Percentiles rank a stretch among this genome's conserved stretches.
Conservation (phyloP, 2,113 vertebrate genomes). For the Ictalurus punctatus region DNA sequence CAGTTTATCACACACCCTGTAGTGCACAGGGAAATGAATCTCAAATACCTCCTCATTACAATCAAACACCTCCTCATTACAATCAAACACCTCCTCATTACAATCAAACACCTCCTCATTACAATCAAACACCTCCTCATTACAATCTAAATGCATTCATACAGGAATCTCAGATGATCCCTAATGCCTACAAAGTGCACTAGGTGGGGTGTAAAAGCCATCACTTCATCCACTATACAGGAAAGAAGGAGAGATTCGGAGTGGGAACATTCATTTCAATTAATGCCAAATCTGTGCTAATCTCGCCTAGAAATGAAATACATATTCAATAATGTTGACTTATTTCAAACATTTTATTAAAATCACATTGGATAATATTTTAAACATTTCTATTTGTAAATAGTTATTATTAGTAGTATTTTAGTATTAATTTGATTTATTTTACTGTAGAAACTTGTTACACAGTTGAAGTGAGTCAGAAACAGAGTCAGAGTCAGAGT, state of each 20-base stretch:
- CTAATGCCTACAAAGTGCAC: not conserved
- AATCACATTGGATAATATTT: not conserved
- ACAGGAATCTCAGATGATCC: not conserved
- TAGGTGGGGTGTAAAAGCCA: not conserved
- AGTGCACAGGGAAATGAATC: not conserved
- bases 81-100: too few species aligned
- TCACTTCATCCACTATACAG: too few species aligned
- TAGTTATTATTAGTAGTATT: not conserved
- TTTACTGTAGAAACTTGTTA: not conserved
- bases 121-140: too few species aligned
- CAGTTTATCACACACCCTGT: not conserved
- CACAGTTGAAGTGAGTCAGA: not conserved
- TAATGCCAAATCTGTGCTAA: not conserved
- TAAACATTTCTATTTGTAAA: not conserved
- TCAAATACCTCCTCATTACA: too few species aligned
- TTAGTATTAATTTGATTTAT: not conserved
- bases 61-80: too few species aligned
- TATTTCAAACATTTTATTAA: not conserved
- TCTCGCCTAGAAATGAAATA: not conserved
- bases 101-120: too few species aligned
- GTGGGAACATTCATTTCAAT: not conserved
- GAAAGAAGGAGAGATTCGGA: not conserved
- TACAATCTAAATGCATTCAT: not conserved
- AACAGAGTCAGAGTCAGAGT: not conserved
- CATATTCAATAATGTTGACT: not conserved